Evolutionary conservation across 2,888 invertebrate genomes (phyloP).

Genomic region (Scaptomyza caliginosa): DNA sequence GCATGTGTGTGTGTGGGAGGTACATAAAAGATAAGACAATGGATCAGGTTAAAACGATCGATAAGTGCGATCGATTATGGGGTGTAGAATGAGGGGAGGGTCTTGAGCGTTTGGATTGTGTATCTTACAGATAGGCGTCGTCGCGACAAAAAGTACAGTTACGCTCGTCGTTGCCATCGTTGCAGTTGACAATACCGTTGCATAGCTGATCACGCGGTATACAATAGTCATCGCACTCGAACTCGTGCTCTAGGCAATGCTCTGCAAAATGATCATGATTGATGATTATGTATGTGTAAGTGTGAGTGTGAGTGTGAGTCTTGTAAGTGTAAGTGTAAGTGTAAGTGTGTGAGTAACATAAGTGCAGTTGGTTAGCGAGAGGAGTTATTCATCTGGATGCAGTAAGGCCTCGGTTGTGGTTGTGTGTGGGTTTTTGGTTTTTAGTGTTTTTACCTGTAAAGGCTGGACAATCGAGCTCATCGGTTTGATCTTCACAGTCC

Average conservation of each 20-base stretch:
- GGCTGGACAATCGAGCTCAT: slow-evolving; percentile 85
- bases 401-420: slow-evolving; percentile 11
- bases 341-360: slow-evolving; percentile 2
- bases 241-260: slow-evolving; percentile 84
- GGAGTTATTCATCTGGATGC: not conserved
- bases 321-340: not conserved
- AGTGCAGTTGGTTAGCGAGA: not conserved
- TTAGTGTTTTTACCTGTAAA: slow-evolving; percentile 80
- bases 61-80: slow-evolving; percentile 11
- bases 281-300: slow-evolving; percentile 28
- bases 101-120: not conserved
- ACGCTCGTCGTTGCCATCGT: slow-evolving; percentile 85
- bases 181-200: slow-evolving; percentile 85
- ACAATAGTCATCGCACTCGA: slow-evolving; percentile 87
- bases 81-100: not conserved
- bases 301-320: slow-evolving; percentile 13
- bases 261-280: slow-evolving; percentile 66
- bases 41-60: slow-evolving; percentile 9
- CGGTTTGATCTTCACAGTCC: slow-evolving; percentile 87
- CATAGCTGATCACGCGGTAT: slow-evolving; percentile 86
- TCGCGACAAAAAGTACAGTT: slow-evolving; percentile 83
- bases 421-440: slow-evolving; percentile 4
- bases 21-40: slow-evolving; percentile 30
- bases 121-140: slow-evolving; percentile 84
- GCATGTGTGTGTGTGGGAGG: slow-evolving; percentile 11